Conservation (phyloP, 2,888 invertebrate genomes). For the Metallyticus violacea region DNA sequence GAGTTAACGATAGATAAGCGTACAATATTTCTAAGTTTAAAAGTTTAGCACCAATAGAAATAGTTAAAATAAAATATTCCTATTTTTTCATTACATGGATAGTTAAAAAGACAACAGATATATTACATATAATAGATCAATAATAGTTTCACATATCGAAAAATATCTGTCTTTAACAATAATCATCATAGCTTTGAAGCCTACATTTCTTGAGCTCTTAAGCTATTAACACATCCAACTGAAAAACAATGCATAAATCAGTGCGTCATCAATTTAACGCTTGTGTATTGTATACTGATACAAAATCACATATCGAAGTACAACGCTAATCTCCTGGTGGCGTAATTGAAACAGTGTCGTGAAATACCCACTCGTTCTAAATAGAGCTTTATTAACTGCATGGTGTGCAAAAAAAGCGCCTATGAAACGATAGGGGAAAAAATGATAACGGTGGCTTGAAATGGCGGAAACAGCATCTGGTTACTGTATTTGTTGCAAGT, state of each 20-base stretch:
- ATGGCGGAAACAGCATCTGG: not conserved
- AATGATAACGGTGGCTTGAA: not conserved
- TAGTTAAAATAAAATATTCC: too few species aligned
- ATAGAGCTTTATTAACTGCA: not conserved
- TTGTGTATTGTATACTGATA: not conserved
- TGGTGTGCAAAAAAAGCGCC: not conserved
- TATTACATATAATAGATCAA: too few species aligned
- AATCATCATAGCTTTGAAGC: not conserved
- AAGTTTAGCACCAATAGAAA: too few species aligned
- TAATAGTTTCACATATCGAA: too few species aligned
- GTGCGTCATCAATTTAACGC: not conserved
- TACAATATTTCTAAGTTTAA: too few species aligned
- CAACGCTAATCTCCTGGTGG: not conserved
- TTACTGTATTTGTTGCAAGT: not conserved
- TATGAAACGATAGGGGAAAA: not conserved
- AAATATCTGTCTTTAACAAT: not conserved
- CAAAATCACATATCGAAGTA: not conserved
- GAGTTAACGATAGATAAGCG: too few species aligned
- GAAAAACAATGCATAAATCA: not conserved
- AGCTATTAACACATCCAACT: not conserved
- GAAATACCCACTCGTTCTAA: not conserved
- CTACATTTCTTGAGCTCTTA: not conserved
- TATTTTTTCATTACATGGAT: too few species aligned
- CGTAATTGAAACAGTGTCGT: not conserved
- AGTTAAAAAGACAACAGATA: too few species aligned